These are phyloP conservation scores for Falcaria lacertinaria DNA, from an alignment of 2,888 invertebrate genomes.

Conservation along the genomic window DNA sequence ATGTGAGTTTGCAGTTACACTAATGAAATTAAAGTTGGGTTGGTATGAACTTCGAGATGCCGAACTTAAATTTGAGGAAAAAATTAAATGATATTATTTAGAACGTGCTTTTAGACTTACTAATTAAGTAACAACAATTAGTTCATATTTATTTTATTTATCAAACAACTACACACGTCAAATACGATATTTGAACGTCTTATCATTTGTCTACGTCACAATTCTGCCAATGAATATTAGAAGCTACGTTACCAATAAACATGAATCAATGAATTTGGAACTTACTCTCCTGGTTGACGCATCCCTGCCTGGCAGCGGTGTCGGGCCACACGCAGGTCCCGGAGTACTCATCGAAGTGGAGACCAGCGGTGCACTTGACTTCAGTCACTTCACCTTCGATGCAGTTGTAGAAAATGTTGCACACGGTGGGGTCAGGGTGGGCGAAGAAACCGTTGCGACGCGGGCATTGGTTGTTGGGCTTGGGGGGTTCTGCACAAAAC, in stretches of 20 bases:
- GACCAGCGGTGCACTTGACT: constrained; percentile 90
- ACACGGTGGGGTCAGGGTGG: constrained; percentile 89
- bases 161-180: too few species aligned
- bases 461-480: constrained; percentile 85
- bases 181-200: too few species aligned
- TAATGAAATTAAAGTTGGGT: too few species aligned
- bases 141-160: too few species aligned
- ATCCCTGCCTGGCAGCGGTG: constrained; percentile 87
- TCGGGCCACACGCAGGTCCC: constrained; percentile 96
- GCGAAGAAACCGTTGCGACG: constrained; percentile 94
- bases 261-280: constrained; percentile 19
- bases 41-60: too few species aligned
- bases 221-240: too few species aligned
- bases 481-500: constrained; percentile 89
- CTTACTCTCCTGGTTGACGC: constrained; percentile 79
- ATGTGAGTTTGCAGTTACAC: not conserved
- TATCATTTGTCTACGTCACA: too few species aligned
- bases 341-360: constrained; percentile 93
- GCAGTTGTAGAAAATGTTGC: constrained; percentile 93
- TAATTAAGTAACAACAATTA: too few species aligned
- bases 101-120: too few species aligned
- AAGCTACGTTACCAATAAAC: too few species aligned
- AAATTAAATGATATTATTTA: too few species aligned
- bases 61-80: too few species aligned
- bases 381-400: constrained; percentile 90